Evolutionary conservation across 1,140 invertebrate genomes (phyloP).

Genomic region (Amphibalanus amphitrite): DNA sequence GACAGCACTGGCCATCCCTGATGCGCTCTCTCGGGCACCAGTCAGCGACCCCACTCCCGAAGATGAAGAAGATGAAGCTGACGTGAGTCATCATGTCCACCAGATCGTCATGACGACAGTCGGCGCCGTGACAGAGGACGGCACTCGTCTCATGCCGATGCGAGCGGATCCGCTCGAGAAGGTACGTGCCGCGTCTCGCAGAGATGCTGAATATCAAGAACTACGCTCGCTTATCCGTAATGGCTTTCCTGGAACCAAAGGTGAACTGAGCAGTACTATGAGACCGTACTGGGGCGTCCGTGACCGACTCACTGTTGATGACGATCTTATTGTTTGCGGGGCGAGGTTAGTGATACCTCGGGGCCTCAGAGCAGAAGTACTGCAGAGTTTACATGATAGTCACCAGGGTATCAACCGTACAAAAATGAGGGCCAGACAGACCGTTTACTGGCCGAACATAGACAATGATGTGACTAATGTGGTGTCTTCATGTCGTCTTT

Average conservation of each 20-base stretch:
- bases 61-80: slow-evolving; percentile 5
- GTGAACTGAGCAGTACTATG: neutral
- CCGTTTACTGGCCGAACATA: slow-evolving; percentile 9
- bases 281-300: slow-evolving; percentile 9
- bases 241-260: slow-evolving; percentile 7
- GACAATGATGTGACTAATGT: slow-evolving; percentile 10
- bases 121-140: neutral
- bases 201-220: slow-evolving; percentile 2
- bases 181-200: neutral
- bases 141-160: neutral
- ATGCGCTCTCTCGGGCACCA: slow-evolving; percentile 7
- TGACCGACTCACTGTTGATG: slow-evolving; percentile 2
- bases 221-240: neutral
- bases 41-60: slow-evolving; percentile 3
- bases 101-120: slow-evolving; percentile 3
- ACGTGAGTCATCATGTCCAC: slow-evolving; percentile 1
- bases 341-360: slow-evolving; percentile 5
- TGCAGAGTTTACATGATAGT: slow-evolving; percentile 7
- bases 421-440: no score
- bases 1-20: slow-evolving; percentile 1
- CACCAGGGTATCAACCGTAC: neutral
- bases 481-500: slow-evolving; percentile 4
- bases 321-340: slow-evolving; percentile 7
- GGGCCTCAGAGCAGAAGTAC: neutral
- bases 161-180: neutral